Percentiles rank a stretch among this genome's conserved stretches.
phyloP scores from a whole-genome alignment of 1,140 invertebrate genomes.

The Sinella curviseta region DNA sequence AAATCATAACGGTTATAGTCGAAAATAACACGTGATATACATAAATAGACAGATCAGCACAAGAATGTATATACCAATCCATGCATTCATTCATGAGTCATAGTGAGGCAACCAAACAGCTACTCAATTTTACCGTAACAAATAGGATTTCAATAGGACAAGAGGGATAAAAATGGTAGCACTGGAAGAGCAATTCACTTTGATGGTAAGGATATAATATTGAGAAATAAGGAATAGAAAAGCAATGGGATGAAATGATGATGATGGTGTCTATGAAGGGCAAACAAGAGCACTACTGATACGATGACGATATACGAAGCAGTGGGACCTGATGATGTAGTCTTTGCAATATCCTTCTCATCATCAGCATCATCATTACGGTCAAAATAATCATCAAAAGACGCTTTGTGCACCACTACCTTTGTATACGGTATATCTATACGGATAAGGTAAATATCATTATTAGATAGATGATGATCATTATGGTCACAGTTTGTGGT shows the following conservation, averaged over 20 bases:
- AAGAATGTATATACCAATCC: background rate
- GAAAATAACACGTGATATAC: background rate
- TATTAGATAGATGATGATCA: background rate
- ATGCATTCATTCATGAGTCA: background rate
- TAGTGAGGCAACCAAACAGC: too few species aligned
- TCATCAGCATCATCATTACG: too few species aligned
- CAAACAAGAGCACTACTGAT: background rate
- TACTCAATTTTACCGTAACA: too few species aligned
- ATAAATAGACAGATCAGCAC: background rate
- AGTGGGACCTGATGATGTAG: too few species aligned
- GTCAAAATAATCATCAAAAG: background rate
- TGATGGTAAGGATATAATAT: background rate
- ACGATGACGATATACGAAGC: too few species aligned
- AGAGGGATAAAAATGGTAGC: background rate
- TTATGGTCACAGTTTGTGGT: slow-evolving; percentile 5
- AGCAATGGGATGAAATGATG: background rate
- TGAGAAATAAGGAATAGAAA: background rate
- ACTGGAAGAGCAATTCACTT: background rate
- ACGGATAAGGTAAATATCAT: background rate
- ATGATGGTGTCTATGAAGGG: background rate
- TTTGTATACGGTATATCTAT: background rate
- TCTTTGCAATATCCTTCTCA: too few species aligned
- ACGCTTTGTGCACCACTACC: background rate
- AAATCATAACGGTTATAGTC: background rate
- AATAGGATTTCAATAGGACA: background rate